These are phyloP conservation scores for Sitophilus oryzae DNA, from an alignment of 1,140 invertebrate species.

Conservation along the genomic window DNA sequence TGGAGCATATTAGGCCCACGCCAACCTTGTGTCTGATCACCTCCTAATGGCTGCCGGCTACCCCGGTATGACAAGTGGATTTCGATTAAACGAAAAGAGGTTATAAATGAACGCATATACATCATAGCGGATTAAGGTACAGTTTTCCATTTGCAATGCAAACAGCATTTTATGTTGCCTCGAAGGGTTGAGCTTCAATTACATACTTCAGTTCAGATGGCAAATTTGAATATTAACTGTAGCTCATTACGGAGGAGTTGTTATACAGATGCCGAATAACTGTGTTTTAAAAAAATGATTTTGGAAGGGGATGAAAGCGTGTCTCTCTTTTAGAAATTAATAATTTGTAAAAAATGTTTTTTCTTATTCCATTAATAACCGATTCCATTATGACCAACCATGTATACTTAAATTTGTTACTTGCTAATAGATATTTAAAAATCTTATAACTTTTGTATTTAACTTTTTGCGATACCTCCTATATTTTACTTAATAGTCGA, in stretches of 20 bases:
- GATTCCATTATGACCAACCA: too few species aligned
- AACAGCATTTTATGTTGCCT: slow-evolving; percentile 26
- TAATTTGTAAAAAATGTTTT: too few species aligned
- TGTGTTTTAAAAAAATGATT: too few species aligned
- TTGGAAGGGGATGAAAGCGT: too few species aligned
- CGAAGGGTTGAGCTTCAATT: slow-evolving; percentile 24
- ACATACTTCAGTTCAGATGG: slow-evolving; percentile 14
- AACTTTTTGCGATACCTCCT: too few species aligned
- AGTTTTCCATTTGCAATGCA: slow-evolving; percentile 31
- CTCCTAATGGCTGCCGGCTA: slow-evolving; percentile 32
- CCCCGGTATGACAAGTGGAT: slow-evolving; percentile 32
- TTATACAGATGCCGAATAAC: slow-evolving; percentile 2
- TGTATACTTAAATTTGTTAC: too few species aligned
- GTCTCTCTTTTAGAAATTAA: too few species aligned
- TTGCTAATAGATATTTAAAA: too few species aligned
- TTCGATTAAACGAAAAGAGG: slow-evolving; percentile 34
- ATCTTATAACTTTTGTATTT: too few species aligned
- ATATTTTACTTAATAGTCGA: too few species aligned
- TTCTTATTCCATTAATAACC: too few species aligned
- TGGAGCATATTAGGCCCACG: slow-evolving; percentile 5
- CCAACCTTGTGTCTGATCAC: slow-evolving; percentile 25
- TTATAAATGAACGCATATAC: slow-evolving; percentile 32
- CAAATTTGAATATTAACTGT: slow-evolving; percentile 20
- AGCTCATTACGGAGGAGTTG: background rate
- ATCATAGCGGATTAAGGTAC: slow-evolving; percentile 29